These are phyloP conservation scores for Drosophila insularis DNA, from an alignment of 1,140 invertebrate species.

Conservation along the genomic window DNA sequence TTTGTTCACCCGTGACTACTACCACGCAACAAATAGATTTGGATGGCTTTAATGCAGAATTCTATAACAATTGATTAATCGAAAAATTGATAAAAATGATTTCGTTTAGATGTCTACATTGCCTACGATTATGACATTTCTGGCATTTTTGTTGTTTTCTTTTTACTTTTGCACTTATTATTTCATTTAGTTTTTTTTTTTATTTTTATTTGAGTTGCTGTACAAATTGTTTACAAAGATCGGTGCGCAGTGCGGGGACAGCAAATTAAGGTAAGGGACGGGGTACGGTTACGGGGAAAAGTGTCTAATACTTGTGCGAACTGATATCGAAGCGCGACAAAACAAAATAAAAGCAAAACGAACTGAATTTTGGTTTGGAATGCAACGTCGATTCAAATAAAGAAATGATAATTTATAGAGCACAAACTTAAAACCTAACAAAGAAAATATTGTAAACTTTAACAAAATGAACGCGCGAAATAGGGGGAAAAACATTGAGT, in stretches of 20 bases:
- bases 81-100: slow-evolving; percentile 45
- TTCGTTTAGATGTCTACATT: slow-evolving; percentile 30
- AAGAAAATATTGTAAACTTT: slow-evolving; percentile 67
- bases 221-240: slow-evolving; percentile 73
- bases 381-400: slow-evolving; percentile 69
- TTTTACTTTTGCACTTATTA: slow-evolving; percentile 72
- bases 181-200: slow-evolving; percentile 57
- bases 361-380: slow-evolving; percentile 62
- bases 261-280: slow-evolving; percentile 16
- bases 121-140: slow-evolving; percentile 36
- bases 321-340: slow-evolving; percentile 49
- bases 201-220: slow-evolving; percentile 63
- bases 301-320: slow-evolving; percentile 75
- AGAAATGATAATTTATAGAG: slow-evolving; percentile 65
- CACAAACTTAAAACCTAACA: slow-evolving; percentile 78
- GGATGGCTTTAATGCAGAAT: slow-evolving; percentile 61
- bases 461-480: slow-evolving; percentile 51
- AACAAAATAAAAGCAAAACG: slow-evolving; percentile 43
- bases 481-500: background rate
- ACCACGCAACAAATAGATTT: slow-evolving; percentile 58
- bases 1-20: slow-evolving; percentile 50
- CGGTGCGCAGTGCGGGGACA: slow-evolving; percentile 57
- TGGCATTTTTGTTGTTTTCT: slow-evolving; percentile 56
- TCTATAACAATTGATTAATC: slow-evolving; percentile 72
- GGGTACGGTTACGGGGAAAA: slow-evolving; percentile 15